Evolutionary conservation across 2,797 vertebrate species (phyloP).

Genomic region (Catharus ustulatus): DNA sequence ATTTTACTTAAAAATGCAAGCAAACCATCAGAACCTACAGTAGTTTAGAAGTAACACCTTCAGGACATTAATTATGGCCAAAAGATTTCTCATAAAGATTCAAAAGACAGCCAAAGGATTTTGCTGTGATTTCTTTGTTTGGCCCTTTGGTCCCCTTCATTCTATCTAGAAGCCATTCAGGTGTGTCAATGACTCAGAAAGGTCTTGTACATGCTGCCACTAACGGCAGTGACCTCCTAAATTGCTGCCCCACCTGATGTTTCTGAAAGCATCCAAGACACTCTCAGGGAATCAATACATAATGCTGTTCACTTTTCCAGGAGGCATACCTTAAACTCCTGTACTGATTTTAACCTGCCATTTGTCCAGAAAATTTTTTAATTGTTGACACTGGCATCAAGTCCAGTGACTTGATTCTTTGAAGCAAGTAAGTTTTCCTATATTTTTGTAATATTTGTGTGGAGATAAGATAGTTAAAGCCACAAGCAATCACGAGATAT

Average conservation of each 20-base stretch:
- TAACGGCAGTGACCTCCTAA: background rate
- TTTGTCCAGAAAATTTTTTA: background rate
- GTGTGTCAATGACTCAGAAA: background rate
- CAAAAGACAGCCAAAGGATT: background rate
- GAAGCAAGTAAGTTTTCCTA: background rate
- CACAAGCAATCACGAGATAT: background rate
- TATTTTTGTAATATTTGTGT: background rate
- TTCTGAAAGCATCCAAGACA: background rate
- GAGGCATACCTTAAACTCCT: background rate
- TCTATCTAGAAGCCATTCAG: background rate
- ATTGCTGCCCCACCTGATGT: background rate
- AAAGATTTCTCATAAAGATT: background rate
- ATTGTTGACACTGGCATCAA: background rate
- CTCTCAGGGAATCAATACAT: background rate
- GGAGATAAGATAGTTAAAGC: background rate
- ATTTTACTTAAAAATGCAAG: background rate
- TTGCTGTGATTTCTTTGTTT: background rate
- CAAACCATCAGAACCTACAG: background rate
- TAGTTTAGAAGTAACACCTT: background rate
- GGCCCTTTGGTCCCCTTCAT: background rate
- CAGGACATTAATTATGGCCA: background rate
- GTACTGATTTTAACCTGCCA: background rate
- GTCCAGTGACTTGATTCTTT: background rate
- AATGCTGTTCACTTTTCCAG: background rate
- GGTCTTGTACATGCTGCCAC: background rate